A percentile compares a stretch with the other conserved stretches of the same genome.
Conservation (phyloP, 64 coral and sea anemone genomes). For the Platygyra sinensis region DNA sequence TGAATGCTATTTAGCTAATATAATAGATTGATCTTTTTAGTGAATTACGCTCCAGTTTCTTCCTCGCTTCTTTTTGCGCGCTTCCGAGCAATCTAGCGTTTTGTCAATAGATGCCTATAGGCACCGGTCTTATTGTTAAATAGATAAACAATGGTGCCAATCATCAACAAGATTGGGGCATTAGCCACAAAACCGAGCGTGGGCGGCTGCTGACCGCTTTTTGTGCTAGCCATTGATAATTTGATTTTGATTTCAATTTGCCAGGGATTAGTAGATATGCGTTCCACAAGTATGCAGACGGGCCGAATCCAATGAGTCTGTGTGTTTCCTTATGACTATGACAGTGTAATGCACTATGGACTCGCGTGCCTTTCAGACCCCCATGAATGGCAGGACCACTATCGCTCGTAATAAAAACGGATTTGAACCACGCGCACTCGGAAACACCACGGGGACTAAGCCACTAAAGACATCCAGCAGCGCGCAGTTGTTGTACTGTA, state of each 20-base stretch:
- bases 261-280: conserved; percentile 57
- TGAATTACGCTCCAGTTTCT: too few species aligned
- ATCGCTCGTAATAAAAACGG: conserved; percentile 15
- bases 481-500: conserved; percentile 65
- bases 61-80: too few species aligned
- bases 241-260: background rate
- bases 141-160: too few species aligned
- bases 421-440: conserved; percentile 34
- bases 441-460: conserved; percentile 77
- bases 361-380: conserved; percentile 65
- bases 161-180: too few species aligned
- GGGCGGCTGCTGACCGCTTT: too few species aligned
- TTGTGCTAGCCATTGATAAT: too few species aligned
- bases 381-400: conserved; percentile 25
- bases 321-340: conserved; percentile 66
- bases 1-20: too few species aligned
- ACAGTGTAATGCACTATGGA: conserved; percentile 75
- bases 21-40: too few species aligned
- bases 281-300: conserved; percentile 77
- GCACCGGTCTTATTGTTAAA: too few species aligned
- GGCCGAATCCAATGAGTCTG: conserved; percentile 66
- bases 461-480: conserved; percentile 46
- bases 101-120: too few species aligned
- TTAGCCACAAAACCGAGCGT: too few species aligned
- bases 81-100: too few species aligned